A percentile compares a stretch with the other conserved stretches of the same genome.
Conservation (phyloP, 2,113 vertebrate genomes). For the Emydura subglobosa region DNA sequence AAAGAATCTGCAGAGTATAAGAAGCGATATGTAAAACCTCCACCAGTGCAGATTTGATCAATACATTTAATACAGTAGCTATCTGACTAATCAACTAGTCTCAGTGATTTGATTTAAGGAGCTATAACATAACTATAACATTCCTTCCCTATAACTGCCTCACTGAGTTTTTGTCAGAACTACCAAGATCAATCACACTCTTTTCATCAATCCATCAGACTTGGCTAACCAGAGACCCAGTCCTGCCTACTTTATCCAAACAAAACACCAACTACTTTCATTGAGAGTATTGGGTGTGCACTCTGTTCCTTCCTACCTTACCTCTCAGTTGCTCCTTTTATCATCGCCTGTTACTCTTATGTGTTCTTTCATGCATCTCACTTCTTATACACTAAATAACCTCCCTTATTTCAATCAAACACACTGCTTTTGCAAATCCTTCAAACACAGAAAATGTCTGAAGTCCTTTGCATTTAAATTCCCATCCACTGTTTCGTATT, state of each 20-base stretch:
- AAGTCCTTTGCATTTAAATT: not conserved
- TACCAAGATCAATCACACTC: not conserved
- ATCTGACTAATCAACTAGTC: not conserved
- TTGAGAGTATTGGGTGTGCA: accelerated
- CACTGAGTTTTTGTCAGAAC: not conserved
- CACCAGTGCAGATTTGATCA: not conserved
- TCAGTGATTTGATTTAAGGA: not conserved
- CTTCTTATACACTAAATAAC: not conserved
- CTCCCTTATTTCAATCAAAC: not conserved
- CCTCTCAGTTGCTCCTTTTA: not conserved
- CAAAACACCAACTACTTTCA: not conserved
- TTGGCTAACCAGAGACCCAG: not conserved
- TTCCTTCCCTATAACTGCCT: not conserved
- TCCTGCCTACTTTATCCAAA: not conserved
- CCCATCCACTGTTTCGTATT: not conserved
- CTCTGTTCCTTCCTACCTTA: not conserved
- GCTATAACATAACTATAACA: too few species aligned
- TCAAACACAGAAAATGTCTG: not conserved
- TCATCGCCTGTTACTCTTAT: not conserved
- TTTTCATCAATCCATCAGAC: not conserved
- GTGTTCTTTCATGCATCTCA: not conserved
- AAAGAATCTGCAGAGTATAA: not conserved
- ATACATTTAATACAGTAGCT: not conserved
- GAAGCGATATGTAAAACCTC: not conserved
- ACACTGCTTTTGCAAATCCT: not conserved